phyloP scores from a whole-genome alignment of 2,888 invertebrate genomes.

The Rutpela maculata region DNA sequence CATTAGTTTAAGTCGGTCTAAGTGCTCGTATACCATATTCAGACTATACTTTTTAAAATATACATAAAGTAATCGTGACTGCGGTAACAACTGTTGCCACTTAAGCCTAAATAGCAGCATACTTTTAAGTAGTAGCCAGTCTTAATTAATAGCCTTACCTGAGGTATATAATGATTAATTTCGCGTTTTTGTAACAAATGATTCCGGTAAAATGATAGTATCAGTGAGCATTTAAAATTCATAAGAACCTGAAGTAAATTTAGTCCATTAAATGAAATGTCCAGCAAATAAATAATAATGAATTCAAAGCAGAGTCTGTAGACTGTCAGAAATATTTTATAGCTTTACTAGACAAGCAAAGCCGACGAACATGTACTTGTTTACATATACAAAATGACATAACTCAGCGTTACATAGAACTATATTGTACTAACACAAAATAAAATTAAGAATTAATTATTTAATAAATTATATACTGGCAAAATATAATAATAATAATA shows the following conservation, averaged over 20 bases:
- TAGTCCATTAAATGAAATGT: not conserved
- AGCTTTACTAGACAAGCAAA: not conserved
- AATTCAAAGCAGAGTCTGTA: not conserved
- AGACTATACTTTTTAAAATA: not conserved
- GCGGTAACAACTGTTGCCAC: not conserved
- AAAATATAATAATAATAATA: too few species aligned
- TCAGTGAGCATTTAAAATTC: not conserved
- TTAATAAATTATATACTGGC: too few species aligned
- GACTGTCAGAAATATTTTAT: not conserved
- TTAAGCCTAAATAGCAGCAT: not conserved
- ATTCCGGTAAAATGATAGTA: not conserved
- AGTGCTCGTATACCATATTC: not conserved
- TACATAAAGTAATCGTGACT: not conserved
- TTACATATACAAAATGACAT: not conserved
- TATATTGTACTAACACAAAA: not conserved
- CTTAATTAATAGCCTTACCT: not conserved
- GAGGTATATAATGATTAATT: slow-evolving; percentile 4
- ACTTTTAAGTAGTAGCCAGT: not conserved
- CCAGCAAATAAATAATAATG: slow-evolving; percentile 2
- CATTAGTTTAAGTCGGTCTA: not conserved
- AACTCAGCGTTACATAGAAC: not conserved
- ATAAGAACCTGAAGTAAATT: slow-evolving; percentile 3
- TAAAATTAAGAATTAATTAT: too few species aligned
- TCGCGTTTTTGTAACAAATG: not conserved
- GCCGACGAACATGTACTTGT: not conserved